Evolutionary conservation across 2,888 invertebrate genomes (phyloP), one percentile per base, ranked within the genome.

Genomic region (Stenurella melanura): DNA sequence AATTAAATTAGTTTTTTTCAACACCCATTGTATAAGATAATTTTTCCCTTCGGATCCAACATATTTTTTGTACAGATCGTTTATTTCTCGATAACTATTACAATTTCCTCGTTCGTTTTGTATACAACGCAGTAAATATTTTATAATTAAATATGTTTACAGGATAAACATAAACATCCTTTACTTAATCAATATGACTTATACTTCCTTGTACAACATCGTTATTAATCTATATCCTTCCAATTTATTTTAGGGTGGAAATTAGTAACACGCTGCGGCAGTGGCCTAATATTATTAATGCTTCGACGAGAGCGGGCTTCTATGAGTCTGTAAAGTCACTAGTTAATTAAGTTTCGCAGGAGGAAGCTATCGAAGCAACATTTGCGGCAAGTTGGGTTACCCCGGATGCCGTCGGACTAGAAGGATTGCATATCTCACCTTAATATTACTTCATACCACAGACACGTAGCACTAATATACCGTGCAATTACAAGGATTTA

Each of bases 301-400:
- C n/a, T 63, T n/a, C 34, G 17, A 63, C n/a, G 34, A 30, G 34
- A 17, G 11, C 17, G n/a, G 30, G 61, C n/a, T 15, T 30, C 61
- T 17, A 30, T 63, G 30, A 63, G 50, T 1, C 58, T 58, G 58
- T 21, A 19, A 18, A 66, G 18, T 66, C 64, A 38, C 38, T 38
- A 66, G 10, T 66, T 66, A 66, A 66, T 66, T 66, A 66, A 66
- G 42, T 42, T 66, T 42, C 64, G 15, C 21, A 42, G 42, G 17
- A 42, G 64, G 50, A 66, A 66, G 42, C 42, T 42, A 66, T 42
- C 42, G 38, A 50, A 66, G 42, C 42, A 66, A 19, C 64, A 42
- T 66, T 66, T 66, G 64, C 42, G 64, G 64, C 38, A 66, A 66
- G 42, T 66, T 66, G 42, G 38, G 42, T 66, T 66, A 66, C 64